Conservation (phyloP, 2,797 vertebrate species). For the Emys orbicularis region DNA sequence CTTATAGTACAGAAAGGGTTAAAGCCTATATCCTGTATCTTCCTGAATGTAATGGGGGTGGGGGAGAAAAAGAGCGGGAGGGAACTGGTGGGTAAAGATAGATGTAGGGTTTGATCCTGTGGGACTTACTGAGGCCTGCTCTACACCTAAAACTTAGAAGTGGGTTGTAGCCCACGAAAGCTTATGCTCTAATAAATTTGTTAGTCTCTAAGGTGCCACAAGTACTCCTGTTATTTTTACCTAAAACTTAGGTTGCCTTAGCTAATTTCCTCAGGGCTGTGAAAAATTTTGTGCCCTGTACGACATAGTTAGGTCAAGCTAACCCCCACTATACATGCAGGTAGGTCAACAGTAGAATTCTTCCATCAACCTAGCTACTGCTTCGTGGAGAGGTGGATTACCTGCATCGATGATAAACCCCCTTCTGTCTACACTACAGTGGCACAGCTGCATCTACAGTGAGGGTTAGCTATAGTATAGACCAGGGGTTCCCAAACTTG, state of each 20-base stretch:
- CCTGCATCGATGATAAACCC: not conserved
- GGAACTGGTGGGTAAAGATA: not conserved
- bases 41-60: not conserved
- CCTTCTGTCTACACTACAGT: not conserved
- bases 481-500: too few relatives aligned
- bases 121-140: not conserved
- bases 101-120: not conserved
- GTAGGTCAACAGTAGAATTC: not conserved
- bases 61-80: not conserved
- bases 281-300: not conserved
- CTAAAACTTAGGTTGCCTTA: not conserved
- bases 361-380: not conserved
- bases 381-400: not conserved
- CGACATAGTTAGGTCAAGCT: not conserved
- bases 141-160: not conserved
- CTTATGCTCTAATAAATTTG: too few relatives aligned
- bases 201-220: too few relatives aligned
- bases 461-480: not conserved
- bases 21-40: not conserved
- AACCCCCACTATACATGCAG: not conserved
- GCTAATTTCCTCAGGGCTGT: not conserved
- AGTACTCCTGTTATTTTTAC: too few relatives aligned
- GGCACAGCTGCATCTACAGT: not conserved
- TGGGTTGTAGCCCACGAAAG: too few relatives aligned
- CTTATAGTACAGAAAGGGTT: not conserved